Conservation (phyloP, 2,888 invertebrate species). For the Phragmatobia fuliginosa region DNA sequence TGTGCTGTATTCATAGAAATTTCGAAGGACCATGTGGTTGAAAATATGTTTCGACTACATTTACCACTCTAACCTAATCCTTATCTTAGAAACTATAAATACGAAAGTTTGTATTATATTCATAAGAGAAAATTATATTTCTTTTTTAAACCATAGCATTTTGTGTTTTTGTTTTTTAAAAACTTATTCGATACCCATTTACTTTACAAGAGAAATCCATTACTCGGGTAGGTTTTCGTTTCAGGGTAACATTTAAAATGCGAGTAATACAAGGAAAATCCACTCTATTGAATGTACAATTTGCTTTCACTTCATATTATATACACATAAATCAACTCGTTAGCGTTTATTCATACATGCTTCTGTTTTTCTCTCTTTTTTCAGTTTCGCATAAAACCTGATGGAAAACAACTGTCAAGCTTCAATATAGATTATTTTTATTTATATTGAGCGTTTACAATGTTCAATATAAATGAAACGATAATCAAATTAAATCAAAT, state of each 20-base stretch:
- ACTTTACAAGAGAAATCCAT: constrained; percentile 16
- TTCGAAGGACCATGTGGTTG: background rate
- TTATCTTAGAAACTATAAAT: too few relatives aligned
- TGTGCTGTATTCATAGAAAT: background rate
- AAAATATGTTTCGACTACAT: background rate
- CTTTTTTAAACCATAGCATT: background rate
- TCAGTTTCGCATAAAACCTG: background rate
- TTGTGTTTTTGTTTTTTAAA: background rate
- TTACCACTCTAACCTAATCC: background rate
- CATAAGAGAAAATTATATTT: background rate
- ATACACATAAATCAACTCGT: background rate
- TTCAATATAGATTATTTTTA: background rate
- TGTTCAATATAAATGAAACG: too few relatives aligned
- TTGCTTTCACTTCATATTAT: background rate
- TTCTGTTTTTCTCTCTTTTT: background rate
- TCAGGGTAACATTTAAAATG: constrained; percentile 11
- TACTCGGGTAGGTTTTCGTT: background rate
- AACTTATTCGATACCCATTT: background rate
- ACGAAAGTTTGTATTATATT: background rate
- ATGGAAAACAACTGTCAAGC: background rate
- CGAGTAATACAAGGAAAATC: background rate
- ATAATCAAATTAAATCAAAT: too few relatives aligned
- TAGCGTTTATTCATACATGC: background rate
- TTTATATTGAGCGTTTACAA: too few relatives aligned
- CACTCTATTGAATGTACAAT: background rate